Base-by-base conservation (phyloP, 2,797 vertebrate species). In the Helostoma temminkii region DNA sequence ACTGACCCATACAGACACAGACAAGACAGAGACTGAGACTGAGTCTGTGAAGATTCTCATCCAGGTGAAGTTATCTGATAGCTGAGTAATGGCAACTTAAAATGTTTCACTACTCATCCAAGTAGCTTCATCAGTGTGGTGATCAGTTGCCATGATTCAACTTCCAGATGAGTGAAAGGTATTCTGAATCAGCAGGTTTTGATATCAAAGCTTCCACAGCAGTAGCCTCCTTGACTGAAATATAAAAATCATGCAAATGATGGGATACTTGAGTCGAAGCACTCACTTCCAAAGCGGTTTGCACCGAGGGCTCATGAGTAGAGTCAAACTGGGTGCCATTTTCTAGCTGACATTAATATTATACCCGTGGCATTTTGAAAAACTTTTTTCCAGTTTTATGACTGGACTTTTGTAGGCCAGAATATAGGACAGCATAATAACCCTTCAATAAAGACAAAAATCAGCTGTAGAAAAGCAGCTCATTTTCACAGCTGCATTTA, bases 271-370 rank as follows among this genome's bases (percentile, higher is more conserved):
- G 37, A 59, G 52, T 36, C 32, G 15, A 66, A 28, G 66, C 53
- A 71, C 58, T 78, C 62, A 72, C 53, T 62, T 47, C 47, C 57
- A 62, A 10, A 46, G 56, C 43, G 24, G 50, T 39, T 30, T 24
- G 24, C 54, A 45, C 22, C 45, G 36, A 45, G 14, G 16, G 25
- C 14, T 19, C 45, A 70, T 63, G 28, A 61, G 42, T 2, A 2
- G 3, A 62, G 47, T 67, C 62, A 52, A 56, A 57, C 18, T 26
- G 18, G 56, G 46, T 46, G 48, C 66, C 19, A 64, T 62, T 45
- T 70, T 49, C 25, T 28, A 34, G 14, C 56, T 74, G 54, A 54
- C 48, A 78, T 63, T 24, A 50, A 46, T 67, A 74, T 66, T 79
- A 18, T 25, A 66, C 12, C 39, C 28, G 32, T 47, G 12, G 19